Base-by-base conservation (phyloP, 2,888 invertebrate species). In the Eudemis profundana region DNA sequence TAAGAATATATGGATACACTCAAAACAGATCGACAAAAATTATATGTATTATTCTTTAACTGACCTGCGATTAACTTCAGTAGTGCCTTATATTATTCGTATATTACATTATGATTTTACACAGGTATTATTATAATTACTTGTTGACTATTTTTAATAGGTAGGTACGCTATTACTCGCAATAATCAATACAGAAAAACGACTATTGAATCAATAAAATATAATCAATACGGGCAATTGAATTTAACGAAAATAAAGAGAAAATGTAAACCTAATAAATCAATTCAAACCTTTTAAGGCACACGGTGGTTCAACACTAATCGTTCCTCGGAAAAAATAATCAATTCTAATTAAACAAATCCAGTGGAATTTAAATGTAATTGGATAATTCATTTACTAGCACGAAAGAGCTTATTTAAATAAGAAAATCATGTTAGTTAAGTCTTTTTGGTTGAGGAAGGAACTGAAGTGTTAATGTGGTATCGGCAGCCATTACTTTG, bases 341-440 rank as follows among this genome's bases (percentile, higher is more conserved):
- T 42, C 42, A 12, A 57, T 56, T 56, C 36, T 46, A 64, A 64
- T 64, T 64, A 59, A 59, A 59, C 27, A 59, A 44, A 64, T 51
- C 44, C 17, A 61, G 23, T 42, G 42, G 49, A 64, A 51, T 64
- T 57, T 51, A 42, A 21, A 27, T n/a, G 33, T n/a, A 21, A 44
- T 53, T 19, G 0, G n/a, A 51, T 50, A 33, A 2, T 8, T 33
- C 10, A 10, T 23, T 27, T 3, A 0, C 17, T 0, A 14, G 14
- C 29, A 33, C 33, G n/a, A 62, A 54, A 19, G 47, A 17, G 2
- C 17, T 23, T 38, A 15, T 4, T 17, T 27, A 4, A 4, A 17
- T 2, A 29, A 3, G n/a, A 3, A 19, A 17, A n/a, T 10, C 46
- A 38, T 14, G 23, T 38, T 15, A 47, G 19, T 47, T 59, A 51